A percentile compares a stretch with the other conserved stretches of the same genome.
Evolutionary conservation across 2,888 invertebrate genomes (phyloP).

Genomic region (Synergus japonicus): DNA sequence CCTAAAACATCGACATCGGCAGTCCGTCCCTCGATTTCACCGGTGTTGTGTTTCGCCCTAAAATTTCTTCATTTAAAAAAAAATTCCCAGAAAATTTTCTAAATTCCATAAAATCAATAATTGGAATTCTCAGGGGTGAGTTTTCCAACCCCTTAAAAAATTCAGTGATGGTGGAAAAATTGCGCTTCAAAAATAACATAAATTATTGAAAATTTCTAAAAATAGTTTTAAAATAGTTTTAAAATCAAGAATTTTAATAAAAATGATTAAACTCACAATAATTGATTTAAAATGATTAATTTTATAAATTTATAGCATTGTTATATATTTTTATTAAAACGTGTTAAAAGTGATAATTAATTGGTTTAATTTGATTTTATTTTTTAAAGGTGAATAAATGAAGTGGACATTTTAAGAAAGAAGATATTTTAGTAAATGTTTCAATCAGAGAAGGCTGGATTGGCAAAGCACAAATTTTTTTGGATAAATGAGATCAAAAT

Average conservation of each 20-base stretch:
- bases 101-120: not conserved
- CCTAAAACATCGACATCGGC: constrained; percentile 29
- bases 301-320: not conserved
- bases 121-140: not conserved
- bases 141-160: not conserved
- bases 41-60: not conserved
- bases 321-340: no score
- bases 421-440: not conserved
- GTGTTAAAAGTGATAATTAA: not conserved
- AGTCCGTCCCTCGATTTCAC: constrained; percentile 3
- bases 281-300: not conserved
- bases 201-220: not conserved
- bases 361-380: not conserved
- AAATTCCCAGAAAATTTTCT: not conserved
- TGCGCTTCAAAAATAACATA: not conserved
- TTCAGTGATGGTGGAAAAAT: not conserved
- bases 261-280: not conserved
- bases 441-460: not conserved
- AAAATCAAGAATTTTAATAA: not conserved
- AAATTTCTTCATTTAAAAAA: not conserved
- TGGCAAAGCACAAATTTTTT: not conserved
- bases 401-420: not conserved
- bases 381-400: not conserved
- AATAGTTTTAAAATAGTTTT: not conserved
- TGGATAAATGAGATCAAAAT: not conserved